Evolutionary conservation across 1,140 invertebrate genomes (phyloP).

Genomic region (Bombus balteatus): DNA sequence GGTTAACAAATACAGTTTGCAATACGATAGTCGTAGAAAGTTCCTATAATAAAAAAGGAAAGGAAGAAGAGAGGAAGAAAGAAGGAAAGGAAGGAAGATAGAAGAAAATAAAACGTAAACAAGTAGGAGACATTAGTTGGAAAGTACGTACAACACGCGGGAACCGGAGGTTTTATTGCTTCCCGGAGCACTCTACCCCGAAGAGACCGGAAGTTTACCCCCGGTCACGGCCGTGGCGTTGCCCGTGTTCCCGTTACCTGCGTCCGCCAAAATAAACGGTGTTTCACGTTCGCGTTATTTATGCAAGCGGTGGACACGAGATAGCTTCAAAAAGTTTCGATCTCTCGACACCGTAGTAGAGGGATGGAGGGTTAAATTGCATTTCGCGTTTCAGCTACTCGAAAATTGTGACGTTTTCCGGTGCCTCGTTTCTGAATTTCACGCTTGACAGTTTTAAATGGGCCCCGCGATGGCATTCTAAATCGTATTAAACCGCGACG

Average conservation of each 20-base stretch:
- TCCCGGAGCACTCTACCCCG: conserved; percentile 3
- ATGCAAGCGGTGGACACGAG: conserved; percentile 52
- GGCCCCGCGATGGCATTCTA: conserved; percentile 42
- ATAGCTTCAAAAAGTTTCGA: conserved; percentile 59
- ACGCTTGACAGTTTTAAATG: conserved; percentile 53
- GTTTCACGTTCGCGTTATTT: conserved; percentile 56
- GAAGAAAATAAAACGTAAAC: background rate
- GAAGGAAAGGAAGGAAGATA: background rate
- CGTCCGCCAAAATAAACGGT: conserved; percentile 51
- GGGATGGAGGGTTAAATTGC: conserved; percentile 34
- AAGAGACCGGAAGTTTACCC: conserved; percentile 54
- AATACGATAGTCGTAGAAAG: background rate
- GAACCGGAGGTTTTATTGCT: conserved; percentile 47
- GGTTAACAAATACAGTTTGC: background rate
- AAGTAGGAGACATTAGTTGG: conserved; percentile 34
- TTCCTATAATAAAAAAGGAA: no score
- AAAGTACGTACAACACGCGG: conserved; percentile 20
- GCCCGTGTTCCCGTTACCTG: background rate
- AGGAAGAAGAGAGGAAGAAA: background rate
- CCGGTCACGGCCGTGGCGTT: background rate
- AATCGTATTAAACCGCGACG: conserved; percentile 51
- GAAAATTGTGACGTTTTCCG: conserved; percentile 50
- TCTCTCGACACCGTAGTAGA: conserved; percentile 9
- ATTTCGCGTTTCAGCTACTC: conserved; percentile 52
- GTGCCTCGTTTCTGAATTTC: conserved; percentile 48